Evolutionary conservation across 2,113 vertebrate species (phyloP).

Genomic region (Carassius auratus): DNA sequence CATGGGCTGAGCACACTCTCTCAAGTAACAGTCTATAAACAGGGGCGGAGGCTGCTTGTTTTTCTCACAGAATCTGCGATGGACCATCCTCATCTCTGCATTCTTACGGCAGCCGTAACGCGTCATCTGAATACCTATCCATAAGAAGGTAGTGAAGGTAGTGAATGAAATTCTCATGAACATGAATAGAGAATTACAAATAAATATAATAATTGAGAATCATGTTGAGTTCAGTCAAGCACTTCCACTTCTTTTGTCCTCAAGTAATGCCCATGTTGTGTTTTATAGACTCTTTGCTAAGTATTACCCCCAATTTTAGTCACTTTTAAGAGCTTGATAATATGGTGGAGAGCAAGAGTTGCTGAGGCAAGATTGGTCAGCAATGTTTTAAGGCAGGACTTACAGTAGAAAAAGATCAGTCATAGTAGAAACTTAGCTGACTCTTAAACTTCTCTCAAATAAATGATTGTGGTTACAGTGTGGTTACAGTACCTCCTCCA

Average conservation of each 20-base stretch:
- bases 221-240: no score
- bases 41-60: slow-evolving; percentile 85
- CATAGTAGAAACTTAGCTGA: no score
- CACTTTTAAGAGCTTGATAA: not conserved
- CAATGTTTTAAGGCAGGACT: not conserved
- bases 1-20: slow-evolving; percentile 94
- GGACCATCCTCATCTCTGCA: slow-evolving; percentile 90
- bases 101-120: slow-evolving; percentile 94
- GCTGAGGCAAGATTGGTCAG: not conserved
- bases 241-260: no score
- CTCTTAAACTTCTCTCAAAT: not conserved
- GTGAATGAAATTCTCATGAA: not conserved
- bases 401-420: no score
- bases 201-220: no score
- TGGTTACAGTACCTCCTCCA: slow-evolving; percentile 84
- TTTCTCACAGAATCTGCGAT: slow-evolving; percentile 86
- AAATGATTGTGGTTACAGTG: not conserved
- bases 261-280: no score
- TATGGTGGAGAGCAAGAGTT: not conserved
- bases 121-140: slow-evolving; percentile 85
- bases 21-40: slow-evolving; percentile 86
- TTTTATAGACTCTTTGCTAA: no score
- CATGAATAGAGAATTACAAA: no score
- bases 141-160: slow-evolving; percentile 45
- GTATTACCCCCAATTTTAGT: no score